phyloP scores from a whole-genome alignment of 2,797 vertebrate species.

The Astyanax mexicanus region DNA sequence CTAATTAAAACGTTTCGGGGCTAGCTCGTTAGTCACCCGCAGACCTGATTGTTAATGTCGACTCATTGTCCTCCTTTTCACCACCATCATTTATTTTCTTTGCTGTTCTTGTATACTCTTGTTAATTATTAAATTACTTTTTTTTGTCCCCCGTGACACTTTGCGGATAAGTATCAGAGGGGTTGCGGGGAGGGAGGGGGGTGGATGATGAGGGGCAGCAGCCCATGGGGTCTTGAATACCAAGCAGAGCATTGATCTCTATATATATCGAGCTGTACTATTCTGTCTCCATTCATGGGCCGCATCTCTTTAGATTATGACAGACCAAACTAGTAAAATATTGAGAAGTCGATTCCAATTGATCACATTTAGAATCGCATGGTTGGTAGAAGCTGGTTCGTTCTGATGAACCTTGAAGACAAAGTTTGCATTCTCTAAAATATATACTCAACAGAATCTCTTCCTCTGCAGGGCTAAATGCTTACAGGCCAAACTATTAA shows the following conservation, averaged over 20 bases:
- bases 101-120: slow-evolving; percentile 84
- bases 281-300: background rate
- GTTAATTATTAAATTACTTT: slow-evolving; percentile 84
- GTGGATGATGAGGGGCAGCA: slow-evolving; percentile 35
- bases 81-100: slow-evolving; percentile 84
- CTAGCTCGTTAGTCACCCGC: slow-evolving; percentile 85
- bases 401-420: background rate
- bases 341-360: background rate
- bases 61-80: slow-evolving; percentile 83
- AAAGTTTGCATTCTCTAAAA: no score
- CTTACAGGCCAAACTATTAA: no score
- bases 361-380: background rate
- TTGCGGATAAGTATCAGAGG: slow-evolving; percentile 74
- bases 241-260: slow-evolving; percentile 54
- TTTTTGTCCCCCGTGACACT: slow-evolving; percentile 70
- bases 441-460: no score
- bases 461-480: no score
- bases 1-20: slow-evolving; percentile 87
- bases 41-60: slow-evolving; percentile 87
- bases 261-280: slow-evolving; percentile 22
- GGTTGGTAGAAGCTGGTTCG: background rate
- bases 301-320: background rate
- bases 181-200: slow-evolving; percentile 31
- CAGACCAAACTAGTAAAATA: background rate
- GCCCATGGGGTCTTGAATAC: slow-evolving; percentile 41